Evolutionary conservation across 2,113 vertebrate species (phyloP).

Genomic region (Callaeas wilsoni): DNA sequence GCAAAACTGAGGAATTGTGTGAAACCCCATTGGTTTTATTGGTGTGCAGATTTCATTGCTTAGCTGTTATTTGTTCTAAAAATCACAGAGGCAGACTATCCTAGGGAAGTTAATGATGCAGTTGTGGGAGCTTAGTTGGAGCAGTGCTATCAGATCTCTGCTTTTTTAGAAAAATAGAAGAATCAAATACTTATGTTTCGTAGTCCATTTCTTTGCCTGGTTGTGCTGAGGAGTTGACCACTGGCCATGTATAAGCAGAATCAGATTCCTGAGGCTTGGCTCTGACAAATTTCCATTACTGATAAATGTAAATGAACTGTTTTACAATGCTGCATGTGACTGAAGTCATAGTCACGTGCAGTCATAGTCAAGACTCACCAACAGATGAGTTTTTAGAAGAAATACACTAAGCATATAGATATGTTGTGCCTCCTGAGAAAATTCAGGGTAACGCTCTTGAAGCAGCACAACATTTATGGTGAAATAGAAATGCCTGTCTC

Average conservation of each 20-base stretch:
- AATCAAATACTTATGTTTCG: background rate
- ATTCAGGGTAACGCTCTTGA: background rate
- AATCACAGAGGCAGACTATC: background rate
- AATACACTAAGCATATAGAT: background rate
- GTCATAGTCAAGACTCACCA: background rate
- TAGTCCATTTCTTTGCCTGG: background rate
- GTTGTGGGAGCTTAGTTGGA: background rate
- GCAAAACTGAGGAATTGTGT: background rate
- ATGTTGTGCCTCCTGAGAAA: background rate
- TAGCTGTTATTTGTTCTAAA: background rate
- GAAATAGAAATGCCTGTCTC: background rate
- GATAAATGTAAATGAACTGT: background rate
- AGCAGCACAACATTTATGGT: background rate
- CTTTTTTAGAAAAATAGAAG: background rate
- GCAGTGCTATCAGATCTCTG: background rate
- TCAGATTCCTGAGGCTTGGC: background rate
- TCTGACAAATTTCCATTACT: background rate
- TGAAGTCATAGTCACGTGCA: background rate
- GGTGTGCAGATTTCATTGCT: background rate
- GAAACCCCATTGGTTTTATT: background rate
- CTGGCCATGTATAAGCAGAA: background rate
- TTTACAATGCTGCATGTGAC: background rate
- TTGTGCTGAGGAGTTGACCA: rapidly evolving
- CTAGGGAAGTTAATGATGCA: background rate
- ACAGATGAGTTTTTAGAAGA: background rate